A percentile compares a stretch with the other conserved stretches of the same genome.
Evolutionary conservation across 2,888 invertebrate genomes (phyloP).

Genomic region (Thymelicus acteon): DNA sequence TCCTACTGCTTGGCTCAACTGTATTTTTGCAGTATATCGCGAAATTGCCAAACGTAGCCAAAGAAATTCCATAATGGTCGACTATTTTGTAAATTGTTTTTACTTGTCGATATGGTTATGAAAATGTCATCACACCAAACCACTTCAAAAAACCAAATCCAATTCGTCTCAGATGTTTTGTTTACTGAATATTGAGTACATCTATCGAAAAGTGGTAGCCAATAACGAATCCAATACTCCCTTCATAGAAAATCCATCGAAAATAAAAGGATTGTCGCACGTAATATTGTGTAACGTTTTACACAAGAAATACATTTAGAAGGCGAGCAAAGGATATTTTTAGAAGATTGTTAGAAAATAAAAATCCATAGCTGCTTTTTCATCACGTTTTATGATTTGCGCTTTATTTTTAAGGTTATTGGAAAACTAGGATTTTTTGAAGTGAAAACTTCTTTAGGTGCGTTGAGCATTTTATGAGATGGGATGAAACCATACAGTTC

Average conservation of each 20-base stretch:
- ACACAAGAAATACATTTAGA: slow-evolving; percentile 27
- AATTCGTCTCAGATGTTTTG: background rate
- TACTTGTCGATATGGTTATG: background rate
- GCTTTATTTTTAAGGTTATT: background rate
- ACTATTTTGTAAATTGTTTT: no score
- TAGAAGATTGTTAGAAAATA: slow-evolving; percentile 3
- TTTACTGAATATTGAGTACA: slow-evolving; percentile 5
- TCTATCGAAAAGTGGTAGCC: background rate
- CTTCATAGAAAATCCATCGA: slow-evolving; percentile 1
- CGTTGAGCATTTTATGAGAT: no score
- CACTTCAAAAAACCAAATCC: background rate
- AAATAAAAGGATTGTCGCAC: slow-evolving; percentile 15
- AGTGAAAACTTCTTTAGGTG: no score
- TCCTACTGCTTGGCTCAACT: no score
- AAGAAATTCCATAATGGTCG: no score
- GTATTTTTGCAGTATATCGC: no score
- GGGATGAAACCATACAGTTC: no score
- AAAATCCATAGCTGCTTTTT: background rate
- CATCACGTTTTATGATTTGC: background rate
- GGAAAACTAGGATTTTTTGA: background rate
- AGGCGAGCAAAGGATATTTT: slow-evolving; percentile 18
- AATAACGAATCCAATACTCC: slow-evolving; percentile 2
- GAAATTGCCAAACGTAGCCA: no score
- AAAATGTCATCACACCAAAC: background rate
- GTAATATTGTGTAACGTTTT: slow-evolving; percentile 12